phyloP scores from a whole-genome alignment of 1,140 invertebrate genomes.

The Cherax destructor region DNA sequence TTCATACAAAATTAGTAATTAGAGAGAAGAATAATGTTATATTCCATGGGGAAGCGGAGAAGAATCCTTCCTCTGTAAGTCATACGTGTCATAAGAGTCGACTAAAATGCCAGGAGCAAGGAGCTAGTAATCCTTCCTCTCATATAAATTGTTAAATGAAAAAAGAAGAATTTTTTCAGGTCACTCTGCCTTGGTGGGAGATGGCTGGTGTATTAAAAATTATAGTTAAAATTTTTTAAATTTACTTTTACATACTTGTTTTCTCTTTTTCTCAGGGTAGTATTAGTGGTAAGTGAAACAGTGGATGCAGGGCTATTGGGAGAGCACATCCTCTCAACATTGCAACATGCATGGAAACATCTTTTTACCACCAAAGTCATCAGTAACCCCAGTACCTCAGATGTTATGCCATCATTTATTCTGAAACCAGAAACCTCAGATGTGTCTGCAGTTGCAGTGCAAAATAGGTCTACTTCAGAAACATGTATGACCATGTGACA shows the following conservation, averaged over 20 bases:
- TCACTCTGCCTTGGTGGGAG: no score
- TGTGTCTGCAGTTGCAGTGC: not conserved
- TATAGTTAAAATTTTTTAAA: no score
- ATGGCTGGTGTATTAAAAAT: no score
- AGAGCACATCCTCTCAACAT: constrained; percentile 82
- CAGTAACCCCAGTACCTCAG: not conserved
- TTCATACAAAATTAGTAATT: no score
- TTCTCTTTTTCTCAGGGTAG: constrained; percentile 77
- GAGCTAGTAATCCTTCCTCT: no score
- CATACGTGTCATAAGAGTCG: no score
- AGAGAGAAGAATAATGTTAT: no score
- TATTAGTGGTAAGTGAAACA: constrained; percentile 84
- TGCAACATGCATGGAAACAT: constrained; percentile 82
- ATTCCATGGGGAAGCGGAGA: no score
- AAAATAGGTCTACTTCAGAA: not conserved
- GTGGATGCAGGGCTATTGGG: constrained; percentile 88
- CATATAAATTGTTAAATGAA: no score
- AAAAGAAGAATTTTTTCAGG: no score
- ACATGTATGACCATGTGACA: not conserved
- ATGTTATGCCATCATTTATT: not conserved
- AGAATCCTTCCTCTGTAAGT: no score
- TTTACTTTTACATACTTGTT: not conserved
- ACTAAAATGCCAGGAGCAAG: no score
- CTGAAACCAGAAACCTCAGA: not conserved
- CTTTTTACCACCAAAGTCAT: constrained; percentile 74